phyloP scores from a whole-genome alignment of 2,797 vertebrate genomes.

The Limosa lapponica region DNA sequence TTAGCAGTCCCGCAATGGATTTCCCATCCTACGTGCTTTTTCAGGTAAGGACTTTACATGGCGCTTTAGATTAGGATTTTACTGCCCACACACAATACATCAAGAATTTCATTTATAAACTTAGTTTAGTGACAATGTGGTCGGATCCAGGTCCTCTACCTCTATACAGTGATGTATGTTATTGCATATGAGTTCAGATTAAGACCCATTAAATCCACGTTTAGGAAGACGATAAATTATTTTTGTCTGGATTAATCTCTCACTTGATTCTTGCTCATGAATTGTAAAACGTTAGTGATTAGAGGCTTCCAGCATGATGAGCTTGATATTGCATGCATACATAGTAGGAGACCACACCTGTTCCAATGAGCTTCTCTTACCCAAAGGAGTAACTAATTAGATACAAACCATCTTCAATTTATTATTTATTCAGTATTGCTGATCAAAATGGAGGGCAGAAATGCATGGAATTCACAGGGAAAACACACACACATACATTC shows the following conservation, averaged over 20 bases:
- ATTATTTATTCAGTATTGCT: not conserved
- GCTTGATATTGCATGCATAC: not conserved
- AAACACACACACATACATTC: not conserved
- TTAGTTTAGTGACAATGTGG: not conserved
- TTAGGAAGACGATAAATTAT: not conserved
- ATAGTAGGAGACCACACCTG: not conserved
- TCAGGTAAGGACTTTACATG: not conserved
- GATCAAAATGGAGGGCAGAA: not conserved
- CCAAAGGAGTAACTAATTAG: conserved; percentile 5
- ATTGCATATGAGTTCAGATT: not conserved
- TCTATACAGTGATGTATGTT: not conserved
- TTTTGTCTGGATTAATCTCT: not conserved
- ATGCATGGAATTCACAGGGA: not conserved
- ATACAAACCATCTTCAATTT: not conserved
- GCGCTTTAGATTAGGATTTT: not conserved
- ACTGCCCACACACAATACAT: not conserved
- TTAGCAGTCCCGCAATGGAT: not conserved
- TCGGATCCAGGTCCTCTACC: not conserved
- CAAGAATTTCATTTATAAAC: not conserved
- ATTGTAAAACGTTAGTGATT: not conserved
- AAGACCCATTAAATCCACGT: not conserved
- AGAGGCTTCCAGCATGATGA: not conserved
- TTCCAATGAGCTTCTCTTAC: not conserved
- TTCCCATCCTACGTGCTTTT: not conserved
- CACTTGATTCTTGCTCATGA: not conserved